These are phyloP conservation scores for Crepidodera aurea DNA, from an alignment of 2,888 invertebrate species.

Conservation along the genomic window DNA sequence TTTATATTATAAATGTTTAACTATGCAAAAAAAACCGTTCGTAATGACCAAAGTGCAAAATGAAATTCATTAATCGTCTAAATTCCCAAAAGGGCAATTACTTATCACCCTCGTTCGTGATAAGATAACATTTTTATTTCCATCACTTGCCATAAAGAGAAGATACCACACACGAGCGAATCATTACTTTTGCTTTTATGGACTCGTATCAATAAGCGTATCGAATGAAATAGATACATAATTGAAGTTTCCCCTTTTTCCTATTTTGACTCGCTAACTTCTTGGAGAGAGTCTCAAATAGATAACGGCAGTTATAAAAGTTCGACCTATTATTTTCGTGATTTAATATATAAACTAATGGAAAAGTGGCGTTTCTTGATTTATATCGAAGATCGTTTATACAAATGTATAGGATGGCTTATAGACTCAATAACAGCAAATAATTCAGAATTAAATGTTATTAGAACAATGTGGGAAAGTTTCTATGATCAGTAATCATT, in stretches of 20 bases:
- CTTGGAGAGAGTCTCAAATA: background rate
- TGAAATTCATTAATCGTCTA: background rate
- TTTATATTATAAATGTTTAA: no score
- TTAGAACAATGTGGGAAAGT: no score
- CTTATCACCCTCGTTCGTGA: background rate
- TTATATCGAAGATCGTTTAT: no score
- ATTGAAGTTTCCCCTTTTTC: slow-evolving; percentile 1
- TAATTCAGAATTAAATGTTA: no score
- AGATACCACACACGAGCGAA: slow-evolving; percentile 10
- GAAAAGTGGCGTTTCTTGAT: background rate
- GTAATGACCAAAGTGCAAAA: background rate
- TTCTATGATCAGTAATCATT: no score
- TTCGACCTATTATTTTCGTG: background rate
- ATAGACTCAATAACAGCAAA: no score
- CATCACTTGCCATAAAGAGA: slow-evolving; percentile 5
- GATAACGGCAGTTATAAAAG: slow-evolving; percentile 6
- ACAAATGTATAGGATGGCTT: no score
- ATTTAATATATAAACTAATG: background rate
- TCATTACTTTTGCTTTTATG: slow-evolving; percentile 6
- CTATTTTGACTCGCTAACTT: background rate
- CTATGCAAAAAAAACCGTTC: no score
- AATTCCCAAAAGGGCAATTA: slow-evolving; percentile 5
- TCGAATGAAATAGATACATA: slow-evolving; percentile 1
- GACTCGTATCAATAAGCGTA: background rate
- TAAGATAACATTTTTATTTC: slow-evolving; percentile 8